A percentile compares a stretch with the other conserved stretches of the same genome.
Evolutionary conservation across 2,797 vertebrate species (phyloP).

Genomic region (Selene dorsalis): DNA sequence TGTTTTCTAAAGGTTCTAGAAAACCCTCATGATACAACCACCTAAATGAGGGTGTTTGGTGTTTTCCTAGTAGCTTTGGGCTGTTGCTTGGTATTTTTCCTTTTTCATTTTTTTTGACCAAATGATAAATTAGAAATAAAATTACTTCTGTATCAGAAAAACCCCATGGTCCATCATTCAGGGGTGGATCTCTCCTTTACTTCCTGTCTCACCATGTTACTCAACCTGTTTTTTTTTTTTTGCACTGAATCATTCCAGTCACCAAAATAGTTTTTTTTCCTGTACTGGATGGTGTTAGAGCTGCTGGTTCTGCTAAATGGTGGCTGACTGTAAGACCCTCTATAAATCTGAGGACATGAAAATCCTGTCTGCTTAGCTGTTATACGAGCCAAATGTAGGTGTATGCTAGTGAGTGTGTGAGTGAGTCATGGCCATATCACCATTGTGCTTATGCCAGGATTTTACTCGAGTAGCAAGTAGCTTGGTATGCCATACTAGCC

Average conservation of each 20-base stretch:
- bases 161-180: not conserved
- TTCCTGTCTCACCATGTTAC: not conserved
- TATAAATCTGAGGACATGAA: slow-evolving; percentile 27
- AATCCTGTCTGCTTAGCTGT: slow-evolving; percentile 41
- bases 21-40: not conserved
- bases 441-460: slow-evolving; percentile 53
- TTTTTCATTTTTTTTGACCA: not conserved
- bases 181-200: slow-evolving; percentile 1
- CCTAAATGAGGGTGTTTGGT: not conserved
- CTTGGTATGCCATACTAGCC: slow-evolving; percentile 38
- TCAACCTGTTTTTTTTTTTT: slow-evolving; percentile 9
- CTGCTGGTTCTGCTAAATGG: slow-evolving; percentile 3
- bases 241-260: not conserved
- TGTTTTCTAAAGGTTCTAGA: no score
- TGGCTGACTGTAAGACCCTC: slow-evolving; percentile 9
- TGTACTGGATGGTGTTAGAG: slow-evolving; percentile 19
- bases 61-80: not conserved
- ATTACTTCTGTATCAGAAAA: slow-evolving; percentile 1
- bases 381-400: slow-evolving; percentile 47
- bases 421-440: slow-evolving; percentile 69
- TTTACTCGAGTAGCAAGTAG: slow-evolving; percentile 43
- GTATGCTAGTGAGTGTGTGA: slow-evolving; percentile 15
- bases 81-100: not conserved
- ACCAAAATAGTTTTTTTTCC: not conserved
- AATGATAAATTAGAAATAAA: not conserved